Evolutionary conservation across 2,888 invertebrate species (phyloP), one percentile per base, ranked within the genome.

Genomic region (Laothoe populi): DNA sequence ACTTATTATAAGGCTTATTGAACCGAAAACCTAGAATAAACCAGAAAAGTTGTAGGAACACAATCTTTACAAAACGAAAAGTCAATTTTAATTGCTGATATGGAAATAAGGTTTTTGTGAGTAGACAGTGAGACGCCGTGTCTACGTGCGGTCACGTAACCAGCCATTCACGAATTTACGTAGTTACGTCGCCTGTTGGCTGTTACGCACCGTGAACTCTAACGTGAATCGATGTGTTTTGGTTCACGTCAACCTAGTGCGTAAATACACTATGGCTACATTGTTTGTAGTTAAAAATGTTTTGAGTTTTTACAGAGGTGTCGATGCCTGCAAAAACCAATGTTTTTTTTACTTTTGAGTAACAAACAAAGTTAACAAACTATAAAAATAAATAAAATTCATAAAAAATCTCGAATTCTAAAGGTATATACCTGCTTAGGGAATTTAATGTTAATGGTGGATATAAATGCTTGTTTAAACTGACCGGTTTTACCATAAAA

Each of bases 161-260:
- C 35, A 16, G 53, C 53, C 53, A 53, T 53, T 53, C 53, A 53
- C 53, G 35, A 35, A 35, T 53, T 53, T 53, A 53, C 53, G 53
- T 48, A n/a, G 48, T 35, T 53, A 53, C 53, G 53, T 35, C 19
- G 53, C 16, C 19, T 10, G 35, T 35, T 11, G 53, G 8, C 19
- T 10, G 35, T 53, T 53, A 53, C 53, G 53, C 53, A 53, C 53
- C 53, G 53, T 53, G 53, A 53, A 53, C 53, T 21, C 19, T 13
- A 53, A 48, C 24, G 38, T 38, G n/a, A 21, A 53, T 53, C 53
- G 35, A 53, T 53, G 19, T 16, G 31, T 49, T 49, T 26, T 49
- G 49, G 26, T 35, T 35, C 4, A 21, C 35, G 31, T 16, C 10
- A 19, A 44, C 44, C 8, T 44, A 44, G 19, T 44, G 26, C 49